Percentiles rank a stretch among this genome's conserved stretches.
These are phyloP conservation scores for Scotopteryx bipunctaria DNA, from an alignment of 2,888 invertebrate genomes.

Conservation along the genomic window DNA sequence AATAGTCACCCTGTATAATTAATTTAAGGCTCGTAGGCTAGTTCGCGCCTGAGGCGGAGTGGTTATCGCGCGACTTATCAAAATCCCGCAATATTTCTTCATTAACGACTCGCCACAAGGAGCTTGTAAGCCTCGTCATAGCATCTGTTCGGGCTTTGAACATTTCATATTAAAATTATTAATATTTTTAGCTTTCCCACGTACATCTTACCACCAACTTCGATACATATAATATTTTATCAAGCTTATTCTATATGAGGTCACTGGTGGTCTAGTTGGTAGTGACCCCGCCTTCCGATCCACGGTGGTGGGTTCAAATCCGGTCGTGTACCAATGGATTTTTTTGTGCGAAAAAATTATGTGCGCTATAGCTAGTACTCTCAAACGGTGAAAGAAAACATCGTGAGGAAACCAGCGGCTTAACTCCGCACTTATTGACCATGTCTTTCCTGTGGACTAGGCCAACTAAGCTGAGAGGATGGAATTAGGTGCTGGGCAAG, in stretches of 20 bases:
- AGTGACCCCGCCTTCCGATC: too few relatives aligned
- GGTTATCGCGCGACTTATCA: constrained; percentile 72
- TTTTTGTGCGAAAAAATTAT: too few relatives aligned
- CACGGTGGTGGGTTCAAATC: too few relatives aligned
- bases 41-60: constrained; percentile 55
- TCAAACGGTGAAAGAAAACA: too few relatives aligned
- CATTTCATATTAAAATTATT: constrained; percentile 26
- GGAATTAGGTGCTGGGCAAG: too few relatives aligned
- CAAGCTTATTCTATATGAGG: constrained; percentile 26
- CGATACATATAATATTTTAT: constrained; percentile 2
- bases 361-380: too few relatives aligned
- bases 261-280: too few relatives aligned
- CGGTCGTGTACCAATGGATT: too few relatives aligned
- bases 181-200: constrained; percentile 9
- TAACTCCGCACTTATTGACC: too few relatives aligned
- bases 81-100: constrained; percentile 78
- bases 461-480: too few relatives aligned
- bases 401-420: too few relatives aligned
- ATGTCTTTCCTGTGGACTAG: too few relatives aligned
- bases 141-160: constrained; percentile 53
- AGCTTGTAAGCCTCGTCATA: constrained; percentile 52
- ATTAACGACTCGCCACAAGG: constrained; percentile 68
- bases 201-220: background rate
- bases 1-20: constrained; percentile 46
- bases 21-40: constrained; percentile 52